Evolutionary conservation across 2,888 invertebrate species (phyloP).

Genomic region (Eumacrocentrus americanus): DNA sequence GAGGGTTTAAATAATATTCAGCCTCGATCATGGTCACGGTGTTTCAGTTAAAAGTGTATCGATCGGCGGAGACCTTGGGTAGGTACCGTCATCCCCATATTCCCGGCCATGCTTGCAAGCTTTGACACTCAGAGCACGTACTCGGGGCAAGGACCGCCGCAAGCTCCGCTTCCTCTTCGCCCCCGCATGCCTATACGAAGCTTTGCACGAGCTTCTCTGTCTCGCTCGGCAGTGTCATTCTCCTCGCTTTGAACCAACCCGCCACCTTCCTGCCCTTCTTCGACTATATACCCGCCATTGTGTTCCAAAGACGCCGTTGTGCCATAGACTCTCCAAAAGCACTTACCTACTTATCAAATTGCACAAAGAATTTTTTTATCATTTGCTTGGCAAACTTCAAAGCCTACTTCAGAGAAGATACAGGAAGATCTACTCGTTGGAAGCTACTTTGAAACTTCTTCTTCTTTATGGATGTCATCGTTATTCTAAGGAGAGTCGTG

Average conservation of each 20-base stretch:
- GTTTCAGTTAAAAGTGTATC: slow-evolving; percentile 49
- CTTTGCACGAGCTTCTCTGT: slow-evolving; percentile 23
- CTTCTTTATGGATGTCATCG: not conserved
- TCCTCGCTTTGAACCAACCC: slow-evolving; percentile 33
- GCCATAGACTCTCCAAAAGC: slow-evolving; percentile 27
- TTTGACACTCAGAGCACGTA: slow-evolving; percentile 61
- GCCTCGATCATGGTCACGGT: slow-evolving; percentile 9
- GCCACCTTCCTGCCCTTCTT: slow-evolving; percentile 32
- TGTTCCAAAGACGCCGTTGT: slow-evolving; percentile 46
- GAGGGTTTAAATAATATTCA: slow-evolving; percentile 5
- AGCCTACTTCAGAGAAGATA: not conserved
- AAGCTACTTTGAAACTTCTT: not conserved
- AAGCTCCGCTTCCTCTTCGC: slow-evolving; percentile 48
- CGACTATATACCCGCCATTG: slow-evolving; percentile 53
- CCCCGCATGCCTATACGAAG: slow-evolving; percentile 23
- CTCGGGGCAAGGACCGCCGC: slow-evolving; percentile 62
- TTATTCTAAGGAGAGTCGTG: slow-evolving; percentile 1
- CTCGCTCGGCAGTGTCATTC: slow-evolving; percentile 30
- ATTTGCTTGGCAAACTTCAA: too few species aligned
- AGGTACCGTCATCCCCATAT: slow-evolving; percentile 51
- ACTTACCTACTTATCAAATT: slow-evolving; percentile 24
- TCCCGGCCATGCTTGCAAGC: slow-evolving; percentile 49
- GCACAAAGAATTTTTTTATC: slow-evolving; percentile 1
- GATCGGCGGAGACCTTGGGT: slow-evolving; percentile 59
- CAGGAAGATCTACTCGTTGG: not conserved